Base-by-base conservation (phyloP, 2,888 invertebrate genomes). In the Bhutanitis thaidina region DNA sequence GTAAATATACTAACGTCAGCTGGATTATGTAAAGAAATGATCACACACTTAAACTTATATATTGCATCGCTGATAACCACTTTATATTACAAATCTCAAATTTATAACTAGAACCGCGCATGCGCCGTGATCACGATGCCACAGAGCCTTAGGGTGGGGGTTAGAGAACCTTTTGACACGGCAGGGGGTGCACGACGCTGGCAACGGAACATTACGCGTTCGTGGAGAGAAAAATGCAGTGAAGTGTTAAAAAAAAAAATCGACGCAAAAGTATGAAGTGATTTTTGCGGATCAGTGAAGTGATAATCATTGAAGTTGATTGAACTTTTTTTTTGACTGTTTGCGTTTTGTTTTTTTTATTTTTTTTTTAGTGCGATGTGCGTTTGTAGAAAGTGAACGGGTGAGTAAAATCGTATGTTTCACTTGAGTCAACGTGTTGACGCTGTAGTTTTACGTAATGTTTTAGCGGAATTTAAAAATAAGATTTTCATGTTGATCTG, bases 181-280 rank as follows among this genome's bases (percentile, higher is more conserved):
- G 40, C 13, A 16, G 45, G 36, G 51, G 30, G 15, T 51, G 45
- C 51, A 51, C 51, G 51, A n/a, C 1, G 16, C 34, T 34, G 29
- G 20, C 20, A 13, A 30, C 30, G 27, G 7, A 36, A 40, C 9
- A 45, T 34, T 39, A 35, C 51, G 51, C 45, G 45, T 34, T 7
- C 12, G 51, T 40, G 29, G 45, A 34, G 34, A 51, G 25, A 45
- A 51, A 36, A 40, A 40, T 39, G 50, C 51, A 41, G 51, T 51
- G 51, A 40, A 15, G 51, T 51, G 51, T 30, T 14, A 9, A 46
- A 45, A 8, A 35, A n/a, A n/a, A 46, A n/a, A 45, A 25, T 30
- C 36, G 29, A 41, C 40, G 36, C 14, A 30, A 45, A 51, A 40
- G 1, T 29, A 44, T 40, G 29, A 34, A 51, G 51, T 51, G 51